A percentile compares a stretch with the other conserved stretches of the same genome.
These are phyloP conservation scores for Larimichthys crocea DNA, from an alignment of 2,113 vertebrate species.

Conservation along the genomic window DNA sequence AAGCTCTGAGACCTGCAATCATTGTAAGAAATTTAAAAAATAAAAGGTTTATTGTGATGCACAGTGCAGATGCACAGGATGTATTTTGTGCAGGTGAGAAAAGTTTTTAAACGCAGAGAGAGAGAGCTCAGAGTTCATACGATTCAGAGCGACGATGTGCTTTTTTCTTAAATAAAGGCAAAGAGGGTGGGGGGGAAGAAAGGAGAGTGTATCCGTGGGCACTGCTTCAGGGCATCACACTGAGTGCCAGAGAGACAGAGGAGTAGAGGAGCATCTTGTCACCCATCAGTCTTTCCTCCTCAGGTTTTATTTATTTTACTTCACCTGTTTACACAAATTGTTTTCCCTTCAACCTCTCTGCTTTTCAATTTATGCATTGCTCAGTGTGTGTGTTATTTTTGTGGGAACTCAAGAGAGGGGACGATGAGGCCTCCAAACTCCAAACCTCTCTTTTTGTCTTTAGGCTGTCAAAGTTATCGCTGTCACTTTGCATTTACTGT, in stretches of 20 bases:
- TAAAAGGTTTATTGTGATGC: constrained; percentile 23
- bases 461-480: constrained; percentile 67
- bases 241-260: constrained; percentile 61
- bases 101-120: constrained; percentile 69
- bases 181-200: constrained; percentile 53
- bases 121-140: constrained; percentile 73
- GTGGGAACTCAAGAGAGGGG: constrained; percentile 69
- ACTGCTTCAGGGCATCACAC: constrained; percentile 75
- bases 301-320: constrained; percentile 70
- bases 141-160: constrained; percentile 68
- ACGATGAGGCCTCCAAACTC: constrained; percentile 55
- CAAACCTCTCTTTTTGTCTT: constrained; percentile 66
- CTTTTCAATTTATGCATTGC: constrained; percentile 57
- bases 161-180: constrained; percentile 81
- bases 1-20: constrained; percentile 60
- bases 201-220: constrained; percentile 76
- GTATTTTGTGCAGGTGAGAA: constrained; percentile 47
- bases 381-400: constrained; percentile 56
- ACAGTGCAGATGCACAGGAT: constrained; percentile 18
- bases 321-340: constrained; percentile 70
- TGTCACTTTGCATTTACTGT: constrained; percentile 67
- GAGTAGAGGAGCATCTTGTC: constrained; percentile 67
- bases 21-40: constrained; percentile 25
- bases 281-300: constrained; percentile 77
- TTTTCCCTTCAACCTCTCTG: constrained; percentile 57